Evolutionary conservation across 1,140 invertebrate genomes (phyloP), one percentile per base, ranked within the genome.

Genomic region (Eueides isabella): DNA sequence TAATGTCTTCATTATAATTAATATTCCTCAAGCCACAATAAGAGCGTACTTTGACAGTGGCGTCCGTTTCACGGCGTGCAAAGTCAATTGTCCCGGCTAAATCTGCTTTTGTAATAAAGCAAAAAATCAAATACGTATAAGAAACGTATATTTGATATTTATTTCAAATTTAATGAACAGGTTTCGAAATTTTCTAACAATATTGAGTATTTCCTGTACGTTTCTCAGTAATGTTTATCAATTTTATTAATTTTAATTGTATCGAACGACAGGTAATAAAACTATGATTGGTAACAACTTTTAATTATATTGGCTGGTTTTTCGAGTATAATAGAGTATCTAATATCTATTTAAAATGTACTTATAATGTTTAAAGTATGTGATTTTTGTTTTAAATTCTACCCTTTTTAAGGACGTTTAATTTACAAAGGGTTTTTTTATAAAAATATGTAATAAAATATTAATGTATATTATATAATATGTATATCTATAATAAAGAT

Each of bases 41-140:
- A 79, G 74, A 75, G 55, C 71, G 44, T 65, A 65, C 73, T 80
- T 67, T 85, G 88, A 90, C 88, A 83, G 66, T 75, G 84, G 86
- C 83, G 85, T 89, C 84, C 86, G 86, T 87, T 91, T 89, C 85
- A 87, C 87, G 84, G 83, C 77, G 75, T 79, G 83, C 85, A 83
- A 83, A 88, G 87, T 87, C 89, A 89, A 91, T 89, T 91, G 89
- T 91, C 82, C 86, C 75, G 65, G 79, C 85, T 89, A 88, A 87
- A 88, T 89, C 79, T 80, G 84, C 72, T 80, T 77, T 78, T 76
- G 75, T 73, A 81, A 82, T 78, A 81, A 80, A 75, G 75, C 69
- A 77, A 80, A 80, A 77, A 72, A 26, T 9, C 7, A 62, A 55
- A 55, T 55, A 55, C 48, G 7, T 55, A 44, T 44, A 55, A 55